Evolutionary conservation across 2,888 invertebrate genomes (phyloP).

Genomic region (Tetragonisca angustula): DNA sequence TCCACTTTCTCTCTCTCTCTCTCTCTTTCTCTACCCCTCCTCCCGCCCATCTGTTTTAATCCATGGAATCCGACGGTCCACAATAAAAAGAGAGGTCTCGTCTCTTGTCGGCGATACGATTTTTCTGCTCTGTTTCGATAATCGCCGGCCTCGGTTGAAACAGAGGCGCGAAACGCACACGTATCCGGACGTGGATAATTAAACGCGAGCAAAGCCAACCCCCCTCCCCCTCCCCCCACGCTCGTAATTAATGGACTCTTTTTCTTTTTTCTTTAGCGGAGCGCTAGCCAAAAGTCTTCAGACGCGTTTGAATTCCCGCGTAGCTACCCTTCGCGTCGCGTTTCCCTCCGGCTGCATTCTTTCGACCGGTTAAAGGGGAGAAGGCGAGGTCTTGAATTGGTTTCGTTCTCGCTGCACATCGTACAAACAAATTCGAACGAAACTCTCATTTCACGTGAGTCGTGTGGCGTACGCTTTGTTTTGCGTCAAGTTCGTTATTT

Average conservation of each 20-base stretch:
- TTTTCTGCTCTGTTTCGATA: conserved; percentile 35
- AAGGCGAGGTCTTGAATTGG: neutral
- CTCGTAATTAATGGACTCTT: conserved; percentile 50
- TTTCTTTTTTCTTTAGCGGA: conserved; percentile 23
- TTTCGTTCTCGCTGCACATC: neutral
- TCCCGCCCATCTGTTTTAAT: neutral
- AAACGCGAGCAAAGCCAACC: conserved; percentile 14
- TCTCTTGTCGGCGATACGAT: conserved; percentile 42
- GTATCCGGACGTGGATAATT: conserved; percentile 21
- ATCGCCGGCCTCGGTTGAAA: conserved; percentile 29
- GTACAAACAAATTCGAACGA: neutral
- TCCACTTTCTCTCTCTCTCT: conserved; percentile 55
- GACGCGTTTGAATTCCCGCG: conserved; percentile 16
- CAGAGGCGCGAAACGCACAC: conserved; percentile 27
- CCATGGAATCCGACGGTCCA: neutral
- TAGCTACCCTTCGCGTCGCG: neutral
- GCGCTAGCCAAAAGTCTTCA: conserved; percentile 24
- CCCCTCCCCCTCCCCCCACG: neutral
- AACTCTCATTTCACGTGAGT: neutral
- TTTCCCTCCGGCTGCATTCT: conserved; percentile 16
- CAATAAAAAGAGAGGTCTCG: no score
- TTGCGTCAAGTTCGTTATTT: neutral
- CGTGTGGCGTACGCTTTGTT: no score
- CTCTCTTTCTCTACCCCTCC: no score
- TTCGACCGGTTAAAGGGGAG: conserved; percentile 3